Evolutionary conservation across 2,888 invertebrate genomes (phyloP), one percentile per base, ranked within the genome.

Genomic region (Brenthis hecate): DNA sequence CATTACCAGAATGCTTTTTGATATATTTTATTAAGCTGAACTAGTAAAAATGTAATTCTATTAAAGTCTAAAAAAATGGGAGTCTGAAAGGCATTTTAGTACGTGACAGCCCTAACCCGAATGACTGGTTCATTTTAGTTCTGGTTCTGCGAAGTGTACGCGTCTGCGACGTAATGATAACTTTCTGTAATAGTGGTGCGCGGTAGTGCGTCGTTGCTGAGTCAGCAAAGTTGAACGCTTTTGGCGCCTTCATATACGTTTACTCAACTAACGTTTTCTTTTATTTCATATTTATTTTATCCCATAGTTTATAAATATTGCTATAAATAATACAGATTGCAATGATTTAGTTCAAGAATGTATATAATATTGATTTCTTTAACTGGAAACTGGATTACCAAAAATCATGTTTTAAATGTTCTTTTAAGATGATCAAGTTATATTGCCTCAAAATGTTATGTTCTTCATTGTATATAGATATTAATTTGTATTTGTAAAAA

Each of bases 141-240:
- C 64, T 77, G 80, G 84, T 85, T 86, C 85, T 88, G 89, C 89
- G 85, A 89, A 91, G 90, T 88, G 87, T 43, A 51, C 85, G 86
- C 83, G 84, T 43, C 83, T 36, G 53, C 57, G 65, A 57, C 58
- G 79, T 90, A 90, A 89, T 90, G 84, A 88, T 83, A 83, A 85
- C 82, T 84, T 84, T 80, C 76, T 81, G 80, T 88, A 88, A 87
- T 88, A 84, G 85, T 83, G 77, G 78, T 77, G 82, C 78, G 78
- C 80, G 76, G 82, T 82, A 84, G 84, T 84, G 86, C 80, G 77
- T 76, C 76, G 74, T 73, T 87, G 91, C 91, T 91, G 91, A 92
- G 89, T 91, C 92, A 92, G 90, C 84, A 75, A 71, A 85, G 77
- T 87, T 90, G 88, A 90, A 82, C 82, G 86, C 75, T 78, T 82